phyloP scores from a whole-genome alignment of 2,888 invertebrate species.

The Amorpha juglandis region DNA sequence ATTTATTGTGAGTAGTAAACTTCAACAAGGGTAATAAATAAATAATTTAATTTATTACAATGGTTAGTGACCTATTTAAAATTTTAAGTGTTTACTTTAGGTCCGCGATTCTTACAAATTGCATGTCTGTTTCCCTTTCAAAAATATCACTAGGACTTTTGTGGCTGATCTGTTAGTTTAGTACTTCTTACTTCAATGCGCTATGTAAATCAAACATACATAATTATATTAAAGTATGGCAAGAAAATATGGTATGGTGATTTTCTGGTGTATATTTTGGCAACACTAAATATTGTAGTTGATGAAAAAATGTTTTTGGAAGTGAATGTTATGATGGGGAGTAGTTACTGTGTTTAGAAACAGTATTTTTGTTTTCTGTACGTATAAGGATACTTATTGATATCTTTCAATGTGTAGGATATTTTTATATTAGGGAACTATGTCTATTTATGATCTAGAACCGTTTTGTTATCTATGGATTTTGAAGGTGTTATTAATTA shows the following conservation, averaged over 20 bases:
- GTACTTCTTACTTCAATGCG: constrained; percentile 46
- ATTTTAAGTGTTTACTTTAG: constrained; percentile 19
- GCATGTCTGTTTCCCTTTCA: constrained; percentile 69
- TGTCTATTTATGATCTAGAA: neutral
- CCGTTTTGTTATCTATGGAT: neutral
- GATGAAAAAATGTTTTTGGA: neutral
- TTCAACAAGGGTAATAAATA: too few species aligned
- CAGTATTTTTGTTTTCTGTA: neutral
- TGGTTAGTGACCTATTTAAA: neutral
- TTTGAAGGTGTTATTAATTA: neutral
- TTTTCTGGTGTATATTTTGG: neutral
- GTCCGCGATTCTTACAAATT: constrained; percentile 35
- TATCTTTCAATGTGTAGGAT: neutral
- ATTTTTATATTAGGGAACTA: neutral
- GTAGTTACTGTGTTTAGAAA: neutral
- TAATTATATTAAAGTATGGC: constrained; percentile 40
- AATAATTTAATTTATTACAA: too few species aligned
- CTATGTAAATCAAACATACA: constrained; percentile 33
- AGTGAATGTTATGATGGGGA: neutral
- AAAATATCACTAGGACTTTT: constrained; percentile 54
- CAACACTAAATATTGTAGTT: neutral
- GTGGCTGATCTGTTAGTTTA: constrained; percentile 68
- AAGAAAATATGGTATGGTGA: constrained; percentile 10
- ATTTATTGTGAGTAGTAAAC: too few species aligned
- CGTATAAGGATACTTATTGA: neutral